phyloP scores from a whole-genome alignment of 2,797 vertebrate genomes.

The Acanthis flammea region DNA sequence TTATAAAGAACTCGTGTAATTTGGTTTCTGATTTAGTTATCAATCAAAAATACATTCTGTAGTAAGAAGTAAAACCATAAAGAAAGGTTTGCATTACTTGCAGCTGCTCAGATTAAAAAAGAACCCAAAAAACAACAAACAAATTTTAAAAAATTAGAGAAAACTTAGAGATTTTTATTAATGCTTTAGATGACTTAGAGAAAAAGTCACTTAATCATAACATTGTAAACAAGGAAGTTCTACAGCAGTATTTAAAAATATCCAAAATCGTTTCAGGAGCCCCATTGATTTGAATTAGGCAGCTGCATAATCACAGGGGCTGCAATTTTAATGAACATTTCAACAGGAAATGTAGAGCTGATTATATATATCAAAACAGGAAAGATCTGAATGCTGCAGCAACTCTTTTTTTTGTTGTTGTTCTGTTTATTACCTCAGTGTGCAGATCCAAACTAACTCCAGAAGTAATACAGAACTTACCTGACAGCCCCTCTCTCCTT shows the following conservation, averaged over 20 bases:
- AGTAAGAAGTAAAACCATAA: constrained; percentile 12
- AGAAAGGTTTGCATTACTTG: background rate
- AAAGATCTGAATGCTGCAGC: constrained; percentile 32
- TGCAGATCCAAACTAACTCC: background rate
- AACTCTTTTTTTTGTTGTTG: background rate
- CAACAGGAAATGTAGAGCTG: constrained; percentile 64
- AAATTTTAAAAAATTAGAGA: background rate
- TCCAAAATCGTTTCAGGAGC: constrained; percentile 62
- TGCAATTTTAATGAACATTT: constrained; percentile 72
- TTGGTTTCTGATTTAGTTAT: constrained; percentile 2
- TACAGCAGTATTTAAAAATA: constrained; percentile 66
- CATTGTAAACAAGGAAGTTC: constrained; percentile 69
- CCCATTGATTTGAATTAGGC: constrained; percentile 70
- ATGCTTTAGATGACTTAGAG: constrained; percentile 36
- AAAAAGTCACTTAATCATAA: constrained; percentile 63
- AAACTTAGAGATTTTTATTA: constrained; percentile 34
- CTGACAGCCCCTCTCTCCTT: background rate
- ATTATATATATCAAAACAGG: constrained; percentile 68
- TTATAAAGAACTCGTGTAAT: background rate
- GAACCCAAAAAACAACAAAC: background rate
- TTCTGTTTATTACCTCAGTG: background rate
- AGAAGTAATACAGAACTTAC: background rate
- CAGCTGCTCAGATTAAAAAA: background rate
- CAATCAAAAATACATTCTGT: background rate
- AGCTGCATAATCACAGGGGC: constrained; percentile 70